A percentile compares a stretch with the other conserved stretches of the same genome.
Evolutionary conservation across 2,797 vertebrate genomes (phyloP).

Genomic region (Tragopan temminckii): DNA sequence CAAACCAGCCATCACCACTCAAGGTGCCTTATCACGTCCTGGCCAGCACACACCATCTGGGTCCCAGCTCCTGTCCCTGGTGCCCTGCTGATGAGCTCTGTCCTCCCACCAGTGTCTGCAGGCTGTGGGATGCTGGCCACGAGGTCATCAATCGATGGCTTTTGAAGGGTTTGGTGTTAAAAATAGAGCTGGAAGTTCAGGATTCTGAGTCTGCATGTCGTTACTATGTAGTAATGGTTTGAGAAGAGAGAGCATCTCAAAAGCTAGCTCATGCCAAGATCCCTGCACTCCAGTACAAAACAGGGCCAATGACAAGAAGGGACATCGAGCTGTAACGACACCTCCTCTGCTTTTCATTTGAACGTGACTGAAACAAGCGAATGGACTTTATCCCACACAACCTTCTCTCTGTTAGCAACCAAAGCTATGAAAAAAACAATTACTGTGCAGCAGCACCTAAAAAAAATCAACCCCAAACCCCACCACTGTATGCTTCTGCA

Average conservation of each 20-base stretch:
- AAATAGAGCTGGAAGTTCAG: neutral
- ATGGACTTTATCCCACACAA: neutral
- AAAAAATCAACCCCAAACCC: neutral
- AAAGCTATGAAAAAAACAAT: neutral
- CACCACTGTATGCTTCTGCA: neutral
- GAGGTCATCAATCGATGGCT: neutral
- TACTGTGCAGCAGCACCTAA: neutral
- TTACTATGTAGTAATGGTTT: neutral
- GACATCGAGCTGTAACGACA: neutral
- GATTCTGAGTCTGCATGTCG: neutral
- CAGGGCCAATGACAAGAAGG: neutral
- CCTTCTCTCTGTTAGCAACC: neutral
- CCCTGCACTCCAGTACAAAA: neutral
- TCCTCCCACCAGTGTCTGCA: neutral
- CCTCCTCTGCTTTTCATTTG: neutral
- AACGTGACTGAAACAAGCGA: neutral
- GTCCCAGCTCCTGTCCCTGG: neutral
- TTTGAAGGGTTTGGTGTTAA: neutral
- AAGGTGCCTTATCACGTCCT: neutral
- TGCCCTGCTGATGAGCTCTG: neutral
- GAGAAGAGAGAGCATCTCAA: neutral
- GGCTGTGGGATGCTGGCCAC: neutral
- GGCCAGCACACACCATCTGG: accelerated
- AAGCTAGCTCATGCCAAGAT: neutral
- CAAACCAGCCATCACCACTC: neutral